These are phyloP conservation scores for Ciconia boyciana DNA, from an alignment of 2,113 vertebrate species.

Conservation along the genomic window DNA sequence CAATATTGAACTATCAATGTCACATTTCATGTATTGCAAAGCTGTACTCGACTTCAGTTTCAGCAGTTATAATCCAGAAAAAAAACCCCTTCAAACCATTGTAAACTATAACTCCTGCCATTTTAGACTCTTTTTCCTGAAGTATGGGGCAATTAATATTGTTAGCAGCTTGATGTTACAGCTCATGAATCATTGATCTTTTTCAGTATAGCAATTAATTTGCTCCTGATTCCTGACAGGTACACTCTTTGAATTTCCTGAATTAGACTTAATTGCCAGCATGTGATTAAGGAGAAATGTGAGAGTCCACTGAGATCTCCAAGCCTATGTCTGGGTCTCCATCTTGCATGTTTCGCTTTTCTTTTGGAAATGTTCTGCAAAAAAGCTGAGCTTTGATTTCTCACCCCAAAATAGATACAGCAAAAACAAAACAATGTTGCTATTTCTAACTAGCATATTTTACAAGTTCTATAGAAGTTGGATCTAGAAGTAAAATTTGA, in stretches of 20 bases:
- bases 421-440: not conserved
- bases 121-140: not conserved
- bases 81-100: not conserved
- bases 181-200: constrained; percentile 43
- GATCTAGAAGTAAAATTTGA: not conserved
- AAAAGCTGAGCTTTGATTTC: not conserved
- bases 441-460: not conserved
- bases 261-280: constrained; percentile 16
- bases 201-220: constrained; percentile 37
- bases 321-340: not conserved
- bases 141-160: constrained; percentile 20
- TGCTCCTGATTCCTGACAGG: constrained; percentile 18
- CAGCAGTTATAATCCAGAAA: not conserved
- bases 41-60: not conserved
- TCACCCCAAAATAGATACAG: not conserved
- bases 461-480: not conserved
- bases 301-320: not conserved
- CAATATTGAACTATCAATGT: not conserved
- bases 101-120: not conserved
- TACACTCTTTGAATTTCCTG: constrained; percentile 4
- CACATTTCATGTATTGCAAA: not conserved
- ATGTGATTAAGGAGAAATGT: not conserved
- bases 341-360: not conserved
- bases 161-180: constrained; percentile 16
- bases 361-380: not conserved